Base-by-base conservation (phyloP, 1,140 invertebrate species). In the Procambarus clarkii region DNA sequence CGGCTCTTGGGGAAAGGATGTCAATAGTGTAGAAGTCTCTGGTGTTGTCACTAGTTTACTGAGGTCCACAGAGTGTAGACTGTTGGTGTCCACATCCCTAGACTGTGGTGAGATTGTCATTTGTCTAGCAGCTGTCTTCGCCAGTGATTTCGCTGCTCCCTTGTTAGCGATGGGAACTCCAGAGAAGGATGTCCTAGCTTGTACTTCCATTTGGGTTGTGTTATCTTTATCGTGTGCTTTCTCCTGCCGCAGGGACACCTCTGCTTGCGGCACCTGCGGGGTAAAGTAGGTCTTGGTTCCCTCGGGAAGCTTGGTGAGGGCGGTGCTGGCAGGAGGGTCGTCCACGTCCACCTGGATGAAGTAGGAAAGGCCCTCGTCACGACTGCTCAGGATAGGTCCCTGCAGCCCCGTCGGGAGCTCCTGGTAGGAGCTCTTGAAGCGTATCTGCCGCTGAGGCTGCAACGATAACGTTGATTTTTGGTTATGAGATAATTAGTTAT, bases 341-440 rank as follows among this genome's bases (percentile, higher is more conserved):
- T 74, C 83, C 24, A 85, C 24, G 44, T 85, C 83, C 11, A 85
- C 83, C 46, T 74, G 83, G 60, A 85, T 71, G 69, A 85, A 85
- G 69, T 85, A 85, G 21, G 83, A 85, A 24, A 71, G 46, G 0
- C 24, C 83, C 46, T 60, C 34, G 21, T 24, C 79, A 15, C 48
- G 11, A n/a, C 54, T 13, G n/a, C 13, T 34, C 44, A 2, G 21
- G 60, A 84, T 46, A 34, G 34, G 24, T 2, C n/a, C 44, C 58
- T 69, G 58, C 11, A 85, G 64, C 4, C 24, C 46, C 18, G 15
- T 46, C 2, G 83, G 83, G 9, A 85, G 83, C 69, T 85, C 83
- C 45, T 48, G 83, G 46, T 85, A 85, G 13, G 83, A 85, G 46
- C 83, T 85, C 44, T 85, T 85, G 69, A 85, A 85, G n/a, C 83